phyloP scores from a whole-genome alignment of 2,888 invertebrate genomes.

The Plebejus argus region DNA sequence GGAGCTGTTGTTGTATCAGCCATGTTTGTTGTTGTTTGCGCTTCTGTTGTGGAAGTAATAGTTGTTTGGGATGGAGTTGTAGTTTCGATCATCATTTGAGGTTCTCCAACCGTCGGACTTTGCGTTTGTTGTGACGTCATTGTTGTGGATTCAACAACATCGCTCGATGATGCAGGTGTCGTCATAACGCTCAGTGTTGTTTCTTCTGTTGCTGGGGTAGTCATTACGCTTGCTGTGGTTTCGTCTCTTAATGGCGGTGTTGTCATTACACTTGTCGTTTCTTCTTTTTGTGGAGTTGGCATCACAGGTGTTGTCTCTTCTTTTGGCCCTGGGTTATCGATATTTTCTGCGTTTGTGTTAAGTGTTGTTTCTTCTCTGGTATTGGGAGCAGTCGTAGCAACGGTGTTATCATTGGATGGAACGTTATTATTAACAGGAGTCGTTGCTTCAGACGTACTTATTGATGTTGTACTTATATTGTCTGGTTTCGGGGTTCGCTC shows the following conservation, averaged over 20 bases:
- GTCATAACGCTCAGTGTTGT: constrained; percentile 47
- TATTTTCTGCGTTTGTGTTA: constrained; percentile 59
- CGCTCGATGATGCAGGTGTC: constrained; percentile 37
- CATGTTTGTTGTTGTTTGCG: constrained; percentile 1
- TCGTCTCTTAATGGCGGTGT: constrained; percentile 41
- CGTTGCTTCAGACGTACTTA: constrained; percentile 40
- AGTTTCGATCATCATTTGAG: constrained; percentile 6
- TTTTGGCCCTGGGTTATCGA: constrained; percentile 54
- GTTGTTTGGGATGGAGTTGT: neutral
- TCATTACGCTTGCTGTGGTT: constrained; percentile 48
- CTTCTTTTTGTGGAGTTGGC: constrained; percentile 39
- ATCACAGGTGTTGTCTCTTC: constrained; percentile 49
- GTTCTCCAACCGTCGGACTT: neutral
- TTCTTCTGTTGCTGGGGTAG: constrained; percentile 43
- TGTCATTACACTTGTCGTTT: constrained; percentile 44
- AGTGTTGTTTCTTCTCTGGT: constrained; percentile 57
- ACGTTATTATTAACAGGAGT: constrained; percentile 43
- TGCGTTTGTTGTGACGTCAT: neutral
- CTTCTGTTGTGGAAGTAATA: constrained; percentile 24
- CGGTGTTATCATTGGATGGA: constrained; percentile 48
- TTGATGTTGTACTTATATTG: constrained; percentile 44
- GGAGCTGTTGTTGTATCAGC: constrained; percentile 48
- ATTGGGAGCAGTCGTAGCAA: constrained; percentile 45
- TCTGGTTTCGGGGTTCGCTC: constrained; percentile 55
- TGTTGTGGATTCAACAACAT: neutral